A percentile compares a stretch with the other conserved stretches of the same genome.
Evolutionary conservation across 2,113 vertebrate species (phyloP).

Genomic region (Cynocephalus volans): DNA sequence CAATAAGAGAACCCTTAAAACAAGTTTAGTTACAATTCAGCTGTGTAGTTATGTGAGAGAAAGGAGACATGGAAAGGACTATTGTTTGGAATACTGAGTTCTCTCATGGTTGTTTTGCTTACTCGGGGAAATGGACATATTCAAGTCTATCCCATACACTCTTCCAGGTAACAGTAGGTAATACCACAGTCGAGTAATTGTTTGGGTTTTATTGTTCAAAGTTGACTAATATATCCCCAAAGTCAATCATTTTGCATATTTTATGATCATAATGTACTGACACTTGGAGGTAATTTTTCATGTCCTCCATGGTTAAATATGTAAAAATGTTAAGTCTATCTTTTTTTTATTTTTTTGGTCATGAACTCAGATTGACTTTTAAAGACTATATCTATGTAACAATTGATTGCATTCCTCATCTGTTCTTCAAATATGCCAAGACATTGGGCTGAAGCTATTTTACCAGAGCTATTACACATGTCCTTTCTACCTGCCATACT

Average conservation of each 20-base stretch:
- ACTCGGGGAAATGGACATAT: neutral
- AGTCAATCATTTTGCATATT: neutral
- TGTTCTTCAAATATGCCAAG: neutral
- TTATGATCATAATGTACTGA: neutral
- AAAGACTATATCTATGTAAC: neutral
- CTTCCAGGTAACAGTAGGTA: neutral
- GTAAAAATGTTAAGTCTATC: neutral
- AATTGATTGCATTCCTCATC: neutral
- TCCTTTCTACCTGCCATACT: neutral
- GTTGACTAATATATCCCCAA: neutral
- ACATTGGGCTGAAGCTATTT: neutral
- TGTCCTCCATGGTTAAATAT: neutral
- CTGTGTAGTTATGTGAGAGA: neutral
- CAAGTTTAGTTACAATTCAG: neutral
- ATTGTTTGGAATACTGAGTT: neutral
- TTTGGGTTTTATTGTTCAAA: constrained; percentile 5
- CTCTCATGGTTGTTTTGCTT: neutral
- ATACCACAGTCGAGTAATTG: neutral
- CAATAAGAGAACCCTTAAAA: neutral
- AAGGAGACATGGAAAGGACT: neutral
- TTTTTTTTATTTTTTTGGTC: neutral
- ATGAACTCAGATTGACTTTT: neutral
- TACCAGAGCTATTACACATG: neutral
- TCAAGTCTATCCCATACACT: neutral
- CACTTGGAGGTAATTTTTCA: neutral